Base-by-base conservation (phyloP, 1,140 invertebrate species). In the Diorhabda elongata region DNA sequence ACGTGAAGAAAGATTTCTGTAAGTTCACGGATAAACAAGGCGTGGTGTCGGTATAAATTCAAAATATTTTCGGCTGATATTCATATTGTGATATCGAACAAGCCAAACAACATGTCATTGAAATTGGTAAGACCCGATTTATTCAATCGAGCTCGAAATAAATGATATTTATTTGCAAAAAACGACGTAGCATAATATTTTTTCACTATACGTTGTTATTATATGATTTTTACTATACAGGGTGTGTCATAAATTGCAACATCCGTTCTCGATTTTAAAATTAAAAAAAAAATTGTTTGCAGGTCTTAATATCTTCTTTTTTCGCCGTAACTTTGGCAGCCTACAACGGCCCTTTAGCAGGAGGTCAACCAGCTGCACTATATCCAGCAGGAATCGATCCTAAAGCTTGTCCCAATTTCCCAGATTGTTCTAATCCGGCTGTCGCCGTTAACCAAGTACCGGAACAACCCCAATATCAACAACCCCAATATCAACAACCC, bases 61-160 rank as follows among this genome's bases (percentile, higher is more conserved):
- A 11, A n/a, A 9, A 60, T 60, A 67, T 44, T 67, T 67, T 58
- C 11, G 65, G 57, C 52, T 42, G 58, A 44, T 60, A 7, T 11
- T 60, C 65, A 67, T 26, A 58, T 42, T 67, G 65, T 60, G 60
- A 57, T 77, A 73, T 71, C 74, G 71, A 75, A 75, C 70, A 72
- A 77, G 74, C 72, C 73, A 67, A 73, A 76, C 77, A 78, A 80
- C 76, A 80, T 80, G 78, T 79, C 79, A 76, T 77, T 80, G 78
- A 80, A 80, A 80, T 76, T 80, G 77, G 78, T 80, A 74, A 79
- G 77, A 77, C 45, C 44, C 26, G 2, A 59, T 59, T 59, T 26
- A 26, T 26, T 26, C 1, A 26, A 26, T 26, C 26, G 26, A 26
- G 26, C 26, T 26, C 26, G 26, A 26, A 26, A 26, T 26, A 26